Base-by-base conservation (phyloP, 2,888 invertebrate genomes). In the Polyploca ridens region DNA sequence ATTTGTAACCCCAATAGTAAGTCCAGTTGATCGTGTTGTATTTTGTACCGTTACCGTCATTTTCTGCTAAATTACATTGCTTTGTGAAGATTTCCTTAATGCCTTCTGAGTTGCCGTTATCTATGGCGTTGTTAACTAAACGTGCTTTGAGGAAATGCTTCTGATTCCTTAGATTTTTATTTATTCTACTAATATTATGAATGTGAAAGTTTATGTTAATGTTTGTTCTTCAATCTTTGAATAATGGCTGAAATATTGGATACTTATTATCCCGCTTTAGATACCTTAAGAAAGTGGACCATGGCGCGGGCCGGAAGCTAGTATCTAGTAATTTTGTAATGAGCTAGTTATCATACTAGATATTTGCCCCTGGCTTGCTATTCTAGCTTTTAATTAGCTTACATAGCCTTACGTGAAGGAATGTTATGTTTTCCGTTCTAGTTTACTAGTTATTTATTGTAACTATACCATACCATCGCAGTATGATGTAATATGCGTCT, bases 21-120 rank as follows among this genome's bases (percentile, higher is more conserved):
- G n/a, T 46, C 16, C 38, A 60, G 60, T 38, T 60, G 38, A n/a
- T 46, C n/a, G n/a, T n/a, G 41, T 13, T 41, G 19, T 60, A 58
- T n/a, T 33, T 33, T 58, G 33, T 59, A 61, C 61, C 61, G 41
- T 61, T 61, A 41, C 61, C 13, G 27, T 7, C 19, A 44, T 61
- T 61, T 41, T 44, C 27, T 41, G 41, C 38, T 16, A 60, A 41
- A 61, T 61, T 44, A 61, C 61, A 61, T 41, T 41, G 41, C 27
- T 44, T 27, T 27, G 41, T 54, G 49, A 38, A 16, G 49, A 54
- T 61, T 61, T 27, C 41, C 44, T 41, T 41, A 63, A 58, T 60
- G 64, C 19, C 57, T 41, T 63, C 64, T 14, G 38, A 66, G 68
- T 67, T 61, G 59, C n/a, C 62, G 49, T 61, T 49, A 38, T 38